A percentile compares a stretch with the other conserved stretches of the same genome.
Evolutionary conservation across 2,113 vertebrate genomes (phyloP).

Genomic region (Halcyon senegalensis): DNA sequence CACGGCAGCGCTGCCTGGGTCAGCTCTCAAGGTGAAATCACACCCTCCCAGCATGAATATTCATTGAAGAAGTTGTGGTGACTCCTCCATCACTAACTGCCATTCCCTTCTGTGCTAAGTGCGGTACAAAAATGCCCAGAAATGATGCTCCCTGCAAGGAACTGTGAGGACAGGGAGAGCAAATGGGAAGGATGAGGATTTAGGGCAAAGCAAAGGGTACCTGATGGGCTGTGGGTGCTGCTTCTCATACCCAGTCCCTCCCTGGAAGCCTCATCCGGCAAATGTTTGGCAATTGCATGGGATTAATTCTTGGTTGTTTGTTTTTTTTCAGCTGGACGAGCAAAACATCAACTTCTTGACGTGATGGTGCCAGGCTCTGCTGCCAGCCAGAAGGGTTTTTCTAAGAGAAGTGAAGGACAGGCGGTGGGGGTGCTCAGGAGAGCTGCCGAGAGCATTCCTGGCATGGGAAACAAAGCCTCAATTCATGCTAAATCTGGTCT

Average conservation of each 20-base stretch:
- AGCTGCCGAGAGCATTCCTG: neutral
- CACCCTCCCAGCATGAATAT: neutral
- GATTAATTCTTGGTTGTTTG: neutral
- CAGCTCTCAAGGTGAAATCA: neutral
- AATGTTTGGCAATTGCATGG: neutral
- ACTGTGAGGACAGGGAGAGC: neutral
- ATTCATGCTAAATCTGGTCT: neutral
- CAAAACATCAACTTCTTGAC: neutral
- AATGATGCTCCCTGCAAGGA: neutral
- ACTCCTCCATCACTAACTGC: neutral
- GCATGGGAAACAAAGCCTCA: neutral
- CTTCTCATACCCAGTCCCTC: neutral
- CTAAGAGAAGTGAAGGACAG: neutral
- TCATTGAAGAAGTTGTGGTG: neutral
- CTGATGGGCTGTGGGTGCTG: neutral
- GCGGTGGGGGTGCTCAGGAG: neutral
- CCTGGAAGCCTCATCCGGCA: neutral
- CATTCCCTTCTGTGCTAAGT: too few species aligned
- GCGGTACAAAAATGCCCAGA: neutral
- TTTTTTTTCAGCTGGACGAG: neutral
- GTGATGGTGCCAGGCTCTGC: neutral
- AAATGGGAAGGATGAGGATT: neutral
- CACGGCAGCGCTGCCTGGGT: neutral
- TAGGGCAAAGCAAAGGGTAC: accelerated
- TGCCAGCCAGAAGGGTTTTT: neutral